phyloP scores from a whole-genome alignment of 37 sponge, comb jelly and placozoan genomes.

The Hexactinellida sp. region DNA sequence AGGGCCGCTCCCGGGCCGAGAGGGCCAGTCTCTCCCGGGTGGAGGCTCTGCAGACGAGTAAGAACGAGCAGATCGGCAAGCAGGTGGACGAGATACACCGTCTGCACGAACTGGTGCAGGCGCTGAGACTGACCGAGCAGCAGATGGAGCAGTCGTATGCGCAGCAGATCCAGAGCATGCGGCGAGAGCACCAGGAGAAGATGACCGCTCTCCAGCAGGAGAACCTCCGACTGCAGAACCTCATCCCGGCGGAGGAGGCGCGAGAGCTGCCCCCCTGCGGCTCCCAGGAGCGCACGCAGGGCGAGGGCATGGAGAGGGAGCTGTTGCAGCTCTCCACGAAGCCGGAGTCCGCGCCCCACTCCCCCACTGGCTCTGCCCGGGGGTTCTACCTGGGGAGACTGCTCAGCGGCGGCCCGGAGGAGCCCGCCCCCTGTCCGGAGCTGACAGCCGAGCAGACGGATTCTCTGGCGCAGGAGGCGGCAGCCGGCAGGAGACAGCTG shows the following conservation, averaged over 20 bases:
- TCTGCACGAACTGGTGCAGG: background rate
- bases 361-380: background rate
- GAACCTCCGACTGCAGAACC: conserved; percentile 1
- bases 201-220: conserved; percentile 10
- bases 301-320: background rate
- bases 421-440: background rate
- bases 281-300: background rate
- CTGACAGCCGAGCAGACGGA: background rate
- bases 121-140: background rate
- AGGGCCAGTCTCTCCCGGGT: background rate
- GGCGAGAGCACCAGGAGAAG: background rate
- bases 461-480: background rate
- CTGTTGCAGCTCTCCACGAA: background rate
- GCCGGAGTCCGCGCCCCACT: background rate
- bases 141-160: conserved; percentile 11
- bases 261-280: background rate
- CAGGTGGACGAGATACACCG: background rate
- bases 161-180: background rate
- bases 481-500: background rate
- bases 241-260: background rate
- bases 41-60: background rate
- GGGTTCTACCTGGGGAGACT: conserved; percentile 7
- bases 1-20: background rate
- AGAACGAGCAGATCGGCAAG: background rate
- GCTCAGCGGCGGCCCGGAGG: background rate